phyloP scores from a whole-genome alignment of 1,140 invertebrate genomes.

The Leptinotarsa texana region DNA sequence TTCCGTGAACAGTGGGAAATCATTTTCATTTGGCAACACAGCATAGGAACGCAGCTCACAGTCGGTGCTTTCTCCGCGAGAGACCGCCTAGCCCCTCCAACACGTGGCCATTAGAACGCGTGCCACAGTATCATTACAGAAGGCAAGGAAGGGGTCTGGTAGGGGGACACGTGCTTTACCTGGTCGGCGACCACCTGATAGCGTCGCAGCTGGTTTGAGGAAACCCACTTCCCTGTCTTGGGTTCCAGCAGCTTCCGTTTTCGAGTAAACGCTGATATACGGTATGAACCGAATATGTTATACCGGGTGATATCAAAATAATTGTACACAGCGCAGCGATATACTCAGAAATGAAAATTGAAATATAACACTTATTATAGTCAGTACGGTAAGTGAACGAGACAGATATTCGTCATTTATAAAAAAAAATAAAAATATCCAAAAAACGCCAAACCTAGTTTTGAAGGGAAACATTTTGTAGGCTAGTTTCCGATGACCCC shows the following conservation, averaged over 20 bases:
- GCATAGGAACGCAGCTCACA: constrained; percentile 36
- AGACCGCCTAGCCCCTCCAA: constrained; percentile 42
- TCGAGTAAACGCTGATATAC: background rate
- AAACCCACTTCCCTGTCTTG: constrained; percentile 32
- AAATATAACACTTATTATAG: too few relatives aligned
- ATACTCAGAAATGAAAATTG: too few relatives aligned
- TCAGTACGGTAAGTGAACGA: too few relatives aligned
- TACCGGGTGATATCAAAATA: too few relatives aligned
- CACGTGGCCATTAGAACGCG: constrained; percentile 49
- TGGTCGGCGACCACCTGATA: constrained; percentile 45
- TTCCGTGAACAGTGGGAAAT: too few relatives aligned
- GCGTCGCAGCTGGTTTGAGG: constrained; percentile 40
- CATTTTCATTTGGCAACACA: background rate
- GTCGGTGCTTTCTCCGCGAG: constrained; percentile 25
- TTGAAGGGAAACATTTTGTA: too few relatives aligned
- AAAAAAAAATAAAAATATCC: too few relatives aligned
- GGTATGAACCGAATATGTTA: too few relatives aligned
- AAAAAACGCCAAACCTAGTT: too few relatives aligned
- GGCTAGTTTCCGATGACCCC: too few relatives aligned
- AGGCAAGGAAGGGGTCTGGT: constrained; percentile 17
- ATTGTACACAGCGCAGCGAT: too few relatives aligned
- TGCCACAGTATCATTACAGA: constrained; percentile 42
- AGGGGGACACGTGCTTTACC: constrained; percentile 40
- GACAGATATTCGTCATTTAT: too few relatives aligned
- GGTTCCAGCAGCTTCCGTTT: constrained; percentile 26